Conservation (phyloP, 2,888 invertebrate genomes). For the Leptopilina syphax region DNA sequence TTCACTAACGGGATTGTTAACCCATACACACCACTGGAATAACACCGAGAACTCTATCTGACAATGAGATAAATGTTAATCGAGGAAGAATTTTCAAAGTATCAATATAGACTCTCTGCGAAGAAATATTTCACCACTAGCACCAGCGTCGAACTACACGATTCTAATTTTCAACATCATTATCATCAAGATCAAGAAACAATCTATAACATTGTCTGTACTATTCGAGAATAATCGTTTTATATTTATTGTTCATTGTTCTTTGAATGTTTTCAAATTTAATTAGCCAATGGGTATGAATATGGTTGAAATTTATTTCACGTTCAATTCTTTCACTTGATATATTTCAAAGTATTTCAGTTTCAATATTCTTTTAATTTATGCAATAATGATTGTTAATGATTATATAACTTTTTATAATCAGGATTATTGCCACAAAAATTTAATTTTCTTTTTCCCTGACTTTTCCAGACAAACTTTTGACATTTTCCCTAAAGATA, state of each 20-base stretch:
- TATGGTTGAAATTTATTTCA: too few relatives aligned
- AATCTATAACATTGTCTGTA: slow-evolving; percentile 3
- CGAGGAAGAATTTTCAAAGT: slow-evolving; percentile 24
- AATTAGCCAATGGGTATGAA: background rate
- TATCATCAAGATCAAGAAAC: slow-evolving; percentile 13
- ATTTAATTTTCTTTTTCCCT: too few relatives aligned
- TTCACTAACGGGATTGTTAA: slow-evolving; percentile 32
- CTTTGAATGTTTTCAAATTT: background rate
- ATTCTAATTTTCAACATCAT: slow-evolving; percentile 24
- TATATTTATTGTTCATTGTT: slow-evolving; percentile 29
- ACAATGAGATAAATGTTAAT: slow-evolving; percentile 40
- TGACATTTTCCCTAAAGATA: too few relatives aligned
- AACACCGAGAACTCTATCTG: slow-evolving; percentile 24
- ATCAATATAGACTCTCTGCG: background rate
- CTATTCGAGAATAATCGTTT: background rate
- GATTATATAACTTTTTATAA: too few relatives aligned
- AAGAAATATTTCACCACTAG: slow-evolving; percentile 14
- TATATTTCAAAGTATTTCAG: too few relatives aligned
- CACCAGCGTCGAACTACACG: background rate
- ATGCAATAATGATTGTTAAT: too few relatives aligned
- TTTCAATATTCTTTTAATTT: too few relatives aligned
- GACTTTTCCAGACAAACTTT: too few relatives aligned
- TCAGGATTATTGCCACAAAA: too few relatives aligned
- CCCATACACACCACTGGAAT: slow-evolving; percentile 1
- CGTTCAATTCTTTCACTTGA: too few relatives aligned